Conservation (phyloP, 2,113 vertebrate genomes). For the Hemibagrus wyckioides region DNA sequence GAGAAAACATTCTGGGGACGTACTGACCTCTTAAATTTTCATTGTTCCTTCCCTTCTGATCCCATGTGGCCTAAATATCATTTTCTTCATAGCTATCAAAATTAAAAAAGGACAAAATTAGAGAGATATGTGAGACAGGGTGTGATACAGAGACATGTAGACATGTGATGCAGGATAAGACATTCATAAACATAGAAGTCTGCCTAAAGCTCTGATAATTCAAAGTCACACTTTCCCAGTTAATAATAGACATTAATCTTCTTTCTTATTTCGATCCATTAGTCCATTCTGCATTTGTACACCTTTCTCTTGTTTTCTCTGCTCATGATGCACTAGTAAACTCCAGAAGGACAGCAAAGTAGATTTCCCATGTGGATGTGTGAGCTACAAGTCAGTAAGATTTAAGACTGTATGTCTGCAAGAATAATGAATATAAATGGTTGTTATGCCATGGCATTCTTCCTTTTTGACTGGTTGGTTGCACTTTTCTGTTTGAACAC, state of each 20-base stretch:
- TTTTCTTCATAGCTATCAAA: constrained; percentile 53
- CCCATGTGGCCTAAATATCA: constrained; percentile 78
- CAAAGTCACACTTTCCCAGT: constrained; percentile 32
- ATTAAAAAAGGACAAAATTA: constrained; percentile 62
- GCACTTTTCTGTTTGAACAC: neutral
- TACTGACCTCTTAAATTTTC: constrained; percentile 83
- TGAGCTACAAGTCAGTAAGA: neutral
- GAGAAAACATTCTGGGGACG: constrained; percentile 18
- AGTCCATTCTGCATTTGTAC: neutral
- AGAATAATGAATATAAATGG: neutral
- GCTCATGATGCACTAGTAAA: neutral
- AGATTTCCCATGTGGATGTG: neutral
- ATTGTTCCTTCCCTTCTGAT: constrained; percentile 76
- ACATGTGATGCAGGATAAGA: neutral
- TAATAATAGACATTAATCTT: constrained; percentile 66
- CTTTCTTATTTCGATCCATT: constrained; percentile 49
- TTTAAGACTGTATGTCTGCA: neutral
- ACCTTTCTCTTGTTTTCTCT: neutral
- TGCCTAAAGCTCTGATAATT: constrained; percentile 25
- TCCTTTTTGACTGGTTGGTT: neutral
- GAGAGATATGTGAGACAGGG: constrained; percentile 9
- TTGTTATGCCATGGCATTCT: neutral
- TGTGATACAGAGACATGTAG: neutral
- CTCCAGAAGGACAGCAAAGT: neutral
- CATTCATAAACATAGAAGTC: neutral